These are phyloP conservation scores for Escarpia spicata DNA, from an alignment of 2,888 invertebrate genomes.

Conservation along the genomic window DNA sequence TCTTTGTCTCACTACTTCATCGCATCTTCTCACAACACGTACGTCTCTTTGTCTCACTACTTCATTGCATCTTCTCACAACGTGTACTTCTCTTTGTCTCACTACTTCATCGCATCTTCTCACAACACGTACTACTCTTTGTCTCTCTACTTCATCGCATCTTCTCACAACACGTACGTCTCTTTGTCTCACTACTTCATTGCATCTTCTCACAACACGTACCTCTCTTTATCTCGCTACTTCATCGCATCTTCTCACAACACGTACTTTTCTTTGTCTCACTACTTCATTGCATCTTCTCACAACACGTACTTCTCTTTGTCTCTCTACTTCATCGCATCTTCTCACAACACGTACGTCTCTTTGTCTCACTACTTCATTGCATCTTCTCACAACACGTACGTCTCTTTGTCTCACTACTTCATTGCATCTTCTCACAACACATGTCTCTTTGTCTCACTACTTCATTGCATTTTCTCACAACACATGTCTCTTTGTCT, in stretches of 20 bases:
- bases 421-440: constrained; percentile 70
- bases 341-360: constrained; percentile 68
- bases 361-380: background rate
- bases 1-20: background rate
- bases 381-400: background rate
- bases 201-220: background rate
- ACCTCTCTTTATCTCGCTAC: constrained; percentile 66
- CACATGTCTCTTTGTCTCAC: constrained; percentile 57
- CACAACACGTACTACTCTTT: constrained; percentile 49
- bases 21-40: background rate
- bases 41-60: constrained; percentile 66
- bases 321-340: constrained; percentile 69
- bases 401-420: constrained; percentile 66
- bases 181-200: background rate
- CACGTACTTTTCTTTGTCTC: constrained; percentile 59
- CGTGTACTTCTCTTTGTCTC: constrained; percentile 59
- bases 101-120: background rate
- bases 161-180: constrained; percentile 69
- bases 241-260: constrained; percentile 70
- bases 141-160: constrained; percentile 69
- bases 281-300: background rate
- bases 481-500: constrained; percentile 54
- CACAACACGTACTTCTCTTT: constrained; percentile 49
- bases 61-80: constrained; percentile 70
- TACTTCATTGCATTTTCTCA: background rate